Conservation (phyloP, 2,113 vertebrate species). For the Peucedramus taeniatus region DNA sequence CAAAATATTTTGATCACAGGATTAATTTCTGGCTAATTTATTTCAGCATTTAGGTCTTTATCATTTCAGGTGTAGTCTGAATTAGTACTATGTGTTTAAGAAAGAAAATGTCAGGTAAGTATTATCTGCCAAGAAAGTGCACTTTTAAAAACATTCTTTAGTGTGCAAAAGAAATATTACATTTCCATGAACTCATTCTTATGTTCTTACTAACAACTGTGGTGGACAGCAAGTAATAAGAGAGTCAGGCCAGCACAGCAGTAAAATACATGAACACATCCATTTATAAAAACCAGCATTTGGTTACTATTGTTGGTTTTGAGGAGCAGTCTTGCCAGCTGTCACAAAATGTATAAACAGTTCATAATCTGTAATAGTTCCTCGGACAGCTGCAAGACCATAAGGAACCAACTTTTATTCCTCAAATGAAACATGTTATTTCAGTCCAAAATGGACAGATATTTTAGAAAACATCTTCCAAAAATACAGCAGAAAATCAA, state of each 20-base stretch:
- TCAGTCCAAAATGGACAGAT: neutral
- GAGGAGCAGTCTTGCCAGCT: slow-evolving; percentile 12
- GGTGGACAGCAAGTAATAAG: neutral
- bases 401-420: neutral
- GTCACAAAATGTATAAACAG: slow-evolving; percentile 15
- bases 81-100: neutral
- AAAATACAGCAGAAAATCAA: neutral
- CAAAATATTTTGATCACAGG: neutral
- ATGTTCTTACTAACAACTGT: neutral
- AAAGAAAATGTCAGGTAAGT: neutral
- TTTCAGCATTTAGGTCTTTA: neutral
- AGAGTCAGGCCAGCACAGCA: neutral
- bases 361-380: neutral
- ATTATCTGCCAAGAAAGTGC: neutral
- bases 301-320: neutral
- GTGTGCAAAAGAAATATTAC: neutral
- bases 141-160: neutral
- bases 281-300: neutral
- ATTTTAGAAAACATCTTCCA: neutral
- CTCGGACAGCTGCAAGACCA: neutral
- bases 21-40: neutral
- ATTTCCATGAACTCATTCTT: neutral
- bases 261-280: neutral
- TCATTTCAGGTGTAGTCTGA: neutral
- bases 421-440: neutral